Evolutionary conservation across 2,797 vertebrate species (phyloP).

Genomic region (Momotus momota): DNA sequence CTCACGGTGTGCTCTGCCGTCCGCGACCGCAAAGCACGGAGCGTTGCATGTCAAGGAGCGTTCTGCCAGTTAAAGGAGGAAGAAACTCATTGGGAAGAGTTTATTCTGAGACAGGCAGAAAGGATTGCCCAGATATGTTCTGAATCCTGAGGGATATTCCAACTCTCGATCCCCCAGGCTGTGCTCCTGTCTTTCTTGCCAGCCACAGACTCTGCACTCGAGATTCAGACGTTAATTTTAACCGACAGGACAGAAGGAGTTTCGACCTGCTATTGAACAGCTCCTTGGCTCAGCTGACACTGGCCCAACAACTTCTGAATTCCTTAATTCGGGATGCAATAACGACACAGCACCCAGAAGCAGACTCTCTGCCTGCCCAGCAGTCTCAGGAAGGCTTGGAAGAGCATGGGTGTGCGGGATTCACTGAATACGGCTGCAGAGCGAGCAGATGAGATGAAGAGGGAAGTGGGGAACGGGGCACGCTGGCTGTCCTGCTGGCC

Average conservation of each 20-base stretch:
- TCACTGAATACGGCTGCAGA: rapidly evolving
- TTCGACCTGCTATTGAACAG: background rate
- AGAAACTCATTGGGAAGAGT: background rate
- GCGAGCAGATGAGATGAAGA: background rate
- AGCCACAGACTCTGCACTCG: background rate
- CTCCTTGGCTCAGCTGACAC: background rate
- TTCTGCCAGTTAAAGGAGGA: conserved; percentile 4
- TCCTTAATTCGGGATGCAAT: background rate
- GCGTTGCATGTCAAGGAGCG: background rate
- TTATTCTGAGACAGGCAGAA: background rate
- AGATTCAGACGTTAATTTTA: background rate
- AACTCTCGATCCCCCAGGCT: background rate
- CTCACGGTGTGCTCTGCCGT: background rate
- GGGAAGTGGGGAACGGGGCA: background rate
- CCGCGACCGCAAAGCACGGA: background rate
- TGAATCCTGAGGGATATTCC: background rate
- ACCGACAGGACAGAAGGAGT: background rate
- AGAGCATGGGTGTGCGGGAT: background rate
- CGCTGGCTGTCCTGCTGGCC: background rate
- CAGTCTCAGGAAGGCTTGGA: background rate
- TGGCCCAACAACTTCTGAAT: background rate
- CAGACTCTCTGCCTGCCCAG: background rate
- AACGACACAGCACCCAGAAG: background rate
- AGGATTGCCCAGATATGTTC: background rate
- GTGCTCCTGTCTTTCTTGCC: background rate